Base-by-base conservation (phyloP, 2,888 invertebrate species). In the Hemicrepidius hirtus region DNA sequence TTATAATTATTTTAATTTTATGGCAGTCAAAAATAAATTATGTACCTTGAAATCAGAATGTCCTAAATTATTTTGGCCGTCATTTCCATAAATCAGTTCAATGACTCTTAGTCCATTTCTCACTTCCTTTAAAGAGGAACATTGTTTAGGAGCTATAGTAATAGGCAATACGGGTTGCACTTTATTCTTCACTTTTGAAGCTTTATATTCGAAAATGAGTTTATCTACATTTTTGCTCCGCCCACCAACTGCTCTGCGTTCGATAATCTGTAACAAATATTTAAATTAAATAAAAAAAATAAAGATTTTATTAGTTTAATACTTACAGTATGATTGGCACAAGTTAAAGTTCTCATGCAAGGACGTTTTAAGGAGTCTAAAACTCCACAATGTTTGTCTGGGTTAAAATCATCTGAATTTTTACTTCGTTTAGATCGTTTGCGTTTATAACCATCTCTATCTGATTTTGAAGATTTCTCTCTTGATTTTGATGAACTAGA, bases 301-400 rank as follows among this genome's bases (percentile, higher is more conserved):
- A 7, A 35, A 13, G n/a, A n/a, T n/a, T n/a, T n/a, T n/a, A n/a
- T n/a, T n/a, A n/a, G 13, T 53, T 12, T 32, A 12, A 2, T 70
- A 79, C 75, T 77, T 79, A 84, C 84, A 79, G 82, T 81, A 80
- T 85, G 84, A 76, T 82, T 84, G 37, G 83, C 82, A 77, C 84
- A 92, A 49, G 95, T 95, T 68, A 95, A 89, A 18, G 95, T 95
- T 72, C 95, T 88, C 62, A 94, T 94, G 84, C 95, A 95, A 0
- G 93, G 94, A 80, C 92, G 92, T 75, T 90, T 91, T 76, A 93
- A 93, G 1, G 88, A 90, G 66, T 90, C 91, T 78, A 91, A 86
- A 13, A 95, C 95, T 1, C 95, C 96, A 84, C 95, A 95, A 83
- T 95, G 95, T 78, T 93, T 91, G 83, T 95, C 93, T 16, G 95